These are phyloP conservation scores for Ochotona curzoniae DNA, from an alignment of 2,113 vertebrate species.

Conservation along the genomic window DNA sequence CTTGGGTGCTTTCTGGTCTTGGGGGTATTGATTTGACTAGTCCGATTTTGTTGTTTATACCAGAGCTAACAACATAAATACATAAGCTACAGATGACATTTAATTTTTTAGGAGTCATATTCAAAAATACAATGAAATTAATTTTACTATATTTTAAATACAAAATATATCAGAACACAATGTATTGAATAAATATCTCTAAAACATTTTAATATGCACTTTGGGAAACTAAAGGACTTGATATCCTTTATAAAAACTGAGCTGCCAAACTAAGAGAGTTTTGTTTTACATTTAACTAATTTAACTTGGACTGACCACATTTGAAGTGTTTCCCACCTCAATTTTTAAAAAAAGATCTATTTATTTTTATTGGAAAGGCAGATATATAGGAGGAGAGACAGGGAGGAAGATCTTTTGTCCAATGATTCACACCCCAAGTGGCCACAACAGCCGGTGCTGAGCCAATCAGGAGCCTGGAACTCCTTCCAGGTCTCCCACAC, in stretches of 20 bases:
- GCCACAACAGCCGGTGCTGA: too few relatives aligned
- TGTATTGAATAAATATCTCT: background rate
- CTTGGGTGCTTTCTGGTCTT: background rate
- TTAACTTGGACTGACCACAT: conserved; percentile 16
- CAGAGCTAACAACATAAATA: background rate
- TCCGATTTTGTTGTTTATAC: background rate
- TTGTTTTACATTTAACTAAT: conserved; percentile 1
- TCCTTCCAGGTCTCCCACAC: too few relatives aligned
- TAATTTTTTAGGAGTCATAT: background rate
- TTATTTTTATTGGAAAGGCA: too few relatives aligned
- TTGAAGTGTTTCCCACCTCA: background rate
- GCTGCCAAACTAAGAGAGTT: background rate
- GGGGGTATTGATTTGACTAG: background rate
- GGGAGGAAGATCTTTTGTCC: too few relatives aligned
- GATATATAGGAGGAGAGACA: too few relatives aligned
- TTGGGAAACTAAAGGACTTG: background rate
- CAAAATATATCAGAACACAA: background rate
- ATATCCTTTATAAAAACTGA: background rate
- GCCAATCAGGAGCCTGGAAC: too few relatives aligned
- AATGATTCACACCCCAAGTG: too few relatives aligned
- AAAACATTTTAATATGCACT: background rate
- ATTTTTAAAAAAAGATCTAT: too few relatives aligned
- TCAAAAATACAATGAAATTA: background rate
- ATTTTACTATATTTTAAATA: background rate
- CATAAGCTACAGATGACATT: background rate